phyloP scores from a whole-genome alignment of 1,140 invertebrate genomes.

The Hormaphis cornu region DNA sequence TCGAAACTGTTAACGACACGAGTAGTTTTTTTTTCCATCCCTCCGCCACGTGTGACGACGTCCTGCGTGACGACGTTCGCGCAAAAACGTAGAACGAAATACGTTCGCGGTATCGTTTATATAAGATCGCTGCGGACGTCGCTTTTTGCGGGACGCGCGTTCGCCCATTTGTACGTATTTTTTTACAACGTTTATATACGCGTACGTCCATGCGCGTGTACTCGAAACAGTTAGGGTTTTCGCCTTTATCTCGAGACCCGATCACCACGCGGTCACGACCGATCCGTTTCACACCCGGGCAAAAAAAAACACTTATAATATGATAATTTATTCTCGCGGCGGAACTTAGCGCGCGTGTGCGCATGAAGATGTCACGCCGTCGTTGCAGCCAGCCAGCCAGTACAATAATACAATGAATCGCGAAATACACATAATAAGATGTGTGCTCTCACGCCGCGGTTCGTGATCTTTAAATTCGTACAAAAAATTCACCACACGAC shows the following conservation, averaged over 20 bases:
- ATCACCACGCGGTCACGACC: conserved; percentile 26
- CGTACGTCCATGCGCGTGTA: not conserved
- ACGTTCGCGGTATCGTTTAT: too few relatives aligned
- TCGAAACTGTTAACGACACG: conserved; percentile 22
- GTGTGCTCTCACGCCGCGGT: too few relatives aligned
- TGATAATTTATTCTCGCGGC: conserved; percentile 23
- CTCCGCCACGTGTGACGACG: not conserved
- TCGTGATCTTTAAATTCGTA: too few relatives aligned
- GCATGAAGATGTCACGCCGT: conserved; percentile 23
- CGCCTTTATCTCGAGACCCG: conserved; percentile 5
- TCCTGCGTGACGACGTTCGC: too few relatives aligned
- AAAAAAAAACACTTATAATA: not conserved
- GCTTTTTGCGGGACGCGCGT: conserved; percentile 11
- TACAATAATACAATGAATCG: too few relatives aligned
- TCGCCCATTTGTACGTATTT: not conserved
- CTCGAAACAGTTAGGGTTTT: conserved; percentile 14
- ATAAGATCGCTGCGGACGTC: too few relatives aligned
- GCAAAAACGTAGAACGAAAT: too few relatives aligned
- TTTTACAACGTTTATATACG: not conserved
- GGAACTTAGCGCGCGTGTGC: not conserved
- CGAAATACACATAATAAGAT: too few relatives aligned
- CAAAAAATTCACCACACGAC: too few relatives aligned
- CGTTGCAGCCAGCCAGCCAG: too few relatives aligned
- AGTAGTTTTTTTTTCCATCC: not conserved
- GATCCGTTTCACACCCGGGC: conserved; percentile 23